These are phyloP conservation scores for Anniella stebbinsi DNA, from an alignment of 2,797 vertebrate genomes.

Conservation along the genomic window DNA sequence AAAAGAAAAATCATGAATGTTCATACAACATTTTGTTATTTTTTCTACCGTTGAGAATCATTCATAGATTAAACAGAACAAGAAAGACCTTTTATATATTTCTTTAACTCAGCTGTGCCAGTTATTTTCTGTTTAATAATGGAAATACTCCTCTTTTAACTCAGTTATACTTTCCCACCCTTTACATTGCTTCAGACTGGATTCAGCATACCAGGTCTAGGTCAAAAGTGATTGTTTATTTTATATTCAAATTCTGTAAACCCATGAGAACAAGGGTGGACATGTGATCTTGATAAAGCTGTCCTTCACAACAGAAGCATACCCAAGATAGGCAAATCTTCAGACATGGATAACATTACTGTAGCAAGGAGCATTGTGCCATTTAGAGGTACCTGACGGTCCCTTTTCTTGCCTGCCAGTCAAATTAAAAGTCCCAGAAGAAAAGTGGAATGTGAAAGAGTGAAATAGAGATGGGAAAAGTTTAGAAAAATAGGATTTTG, in stretches of 20 bases:
- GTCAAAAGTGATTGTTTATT: conserved; percentile 37
- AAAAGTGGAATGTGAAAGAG: conserved; percentile 21
- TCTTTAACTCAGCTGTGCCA: conserved; percentile 50
- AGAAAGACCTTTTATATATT: conserved; percentile 41
- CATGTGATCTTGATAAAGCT: conserved; percentile 49
- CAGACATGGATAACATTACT: conserved; percentile 9
- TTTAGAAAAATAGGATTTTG: conserved; percentile 23
- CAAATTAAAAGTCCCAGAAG: conserved; percentile 17
- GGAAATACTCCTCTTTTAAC: conserved; percentile 66
- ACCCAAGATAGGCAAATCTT: conserved; percentile 31
- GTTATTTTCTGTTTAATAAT: conserved; percentile 62
- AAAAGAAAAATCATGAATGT: conserved; percentile 43
- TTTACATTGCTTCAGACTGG: conserved; percentile 52
- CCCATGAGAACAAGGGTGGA: conserved; percentile 20
- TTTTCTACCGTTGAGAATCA: conserved; percentile 48
- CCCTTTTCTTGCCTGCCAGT: neutral
- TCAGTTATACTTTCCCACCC: conserved; percentile 20
- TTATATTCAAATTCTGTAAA: conserved; percentile 56
- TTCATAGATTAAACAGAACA: conserved; percentile 49
- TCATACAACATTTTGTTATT: conserved; percentile 52
- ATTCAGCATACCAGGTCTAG: conserved; percentile 46
- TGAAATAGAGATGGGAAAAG: conserved; percentile 23
- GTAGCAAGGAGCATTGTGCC: conserved; percentile 4
- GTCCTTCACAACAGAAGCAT: conserved; percentile 26
- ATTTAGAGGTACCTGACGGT: conserved; percentile 11